Conservation (phyloP, 2,797 vertebrate genomes). For the Pristis pectinata region DNA sequence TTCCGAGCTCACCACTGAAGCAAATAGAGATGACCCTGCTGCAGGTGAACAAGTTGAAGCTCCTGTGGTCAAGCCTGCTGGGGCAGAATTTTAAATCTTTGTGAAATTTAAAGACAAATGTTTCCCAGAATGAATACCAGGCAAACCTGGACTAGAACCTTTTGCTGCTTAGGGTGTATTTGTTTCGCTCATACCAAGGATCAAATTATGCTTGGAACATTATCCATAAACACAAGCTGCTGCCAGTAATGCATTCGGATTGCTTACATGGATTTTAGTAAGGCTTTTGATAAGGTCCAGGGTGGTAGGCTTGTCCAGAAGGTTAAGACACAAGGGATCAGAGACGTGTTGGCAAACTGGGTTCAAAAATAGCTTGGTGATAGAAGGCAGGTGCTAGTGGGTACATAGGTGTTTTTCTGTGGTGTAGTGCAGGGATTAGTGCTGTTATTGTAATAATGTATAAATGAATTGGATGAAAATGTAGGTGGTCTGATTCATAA, state of each 20-base stretch:
- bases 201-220: background rate
- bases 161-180: background rate
- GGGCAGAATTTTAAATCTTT: background rate
- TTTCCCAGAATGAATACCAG: background rate
- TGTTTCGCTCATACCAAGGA: background rate
- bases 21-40: conserved; percentile 16
- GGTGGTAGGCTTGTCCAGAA: too few relatives aligned
- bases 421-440: too few relatives aligned
- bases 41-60: background rate
- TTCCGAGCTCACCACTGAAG: conserved; percentile 1
- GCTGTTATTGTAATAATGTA: too few relatives aligned
- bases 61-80: background rate
- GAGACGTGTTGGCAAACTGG: background rate
- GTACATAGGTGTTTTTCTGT: too few relatives aligned
- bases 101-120: background rate
- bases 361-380: background rate
- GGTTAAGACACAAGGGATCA: too few relatives aligned
- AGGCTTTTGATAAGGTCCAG: too few relatives aligned
- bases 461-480: too few relatives aligned
- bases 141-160: background rate
- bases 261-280: too few relatives aligned
- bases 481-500: too few relatives aligned
- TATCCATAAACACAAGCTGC: too few relatives aligned
- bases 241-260: too few relatives aligned
- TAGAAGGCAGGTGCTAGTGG: background rate